A percentile compares a stretch with the other conserved stretches of the same genome.
Evolutionary conservation across 2,888 invertebrate genomes (phyloP).

Genomic region (Xestia rhomboidea): DNA sequence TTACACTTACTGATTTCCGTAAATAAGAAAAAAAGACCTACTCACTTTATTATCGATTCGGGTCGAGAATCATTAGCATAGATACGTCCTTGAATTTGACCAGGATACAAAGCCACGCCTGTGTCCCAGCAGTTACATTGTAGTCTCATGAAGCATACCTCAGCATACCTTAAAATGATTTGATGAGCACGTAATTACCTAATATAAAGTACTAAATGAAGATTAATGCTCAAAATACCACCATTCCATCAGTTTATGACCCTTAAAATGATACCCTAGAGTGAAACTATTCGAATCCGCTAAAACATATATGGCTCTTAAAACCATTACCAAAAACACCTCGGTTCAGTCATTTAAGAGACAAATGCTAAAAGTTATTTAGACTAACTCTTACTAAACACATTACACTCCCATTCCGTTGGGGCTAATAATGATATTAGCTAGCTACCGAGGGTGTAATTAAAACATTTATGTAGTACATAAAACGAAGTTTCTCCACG

Average conservation of each 20-base stretch:
- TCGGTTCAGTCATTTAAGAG: conserved; percentile 47
- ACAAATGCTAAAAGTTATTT: conserved; percentile 60
- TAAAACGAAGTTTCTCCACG: conserved; percentile 45
- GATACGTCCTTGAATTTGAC: too few species aligned
- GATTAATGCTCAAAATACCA: conserved; percentile 8
- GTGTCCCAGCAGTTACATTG: not conserved
- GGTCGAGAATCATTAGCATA: too few species aligned
- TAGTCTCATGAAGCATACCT: not conserved
- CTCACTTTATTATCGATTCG: too few species aligned
- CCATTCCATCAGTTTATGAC: conserved; percentile 30
- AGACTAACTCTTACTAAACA: conserved; percentile 46
- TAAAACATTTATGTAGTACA: conserved; percentile 55
- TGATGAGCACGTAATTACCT: not conserved
- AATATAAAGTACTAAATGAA: not conserved
- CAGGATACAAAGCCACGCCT: too few species aligned
- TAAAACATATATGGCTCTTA: conserved; percentile 34
- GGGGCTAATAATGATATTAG: conserved; percentile 58
- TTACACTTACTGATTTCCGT: too few species aligned
- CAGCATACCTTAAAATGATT: not conserved
- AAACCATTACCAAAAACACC: conserved; percentile 55
- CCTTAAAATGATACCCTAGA: conserved; percentile 31
- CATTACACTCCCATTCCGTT: conserved; percentile 52
- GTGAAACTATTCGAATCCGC: conserved; percentile 34
- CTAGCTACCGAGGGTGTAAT: conserved; percentile 51
- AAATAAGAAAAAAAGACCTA: too few species aligned